A percentile compares a stretch with the other conserved stretches of the same genome.
phyloP scores from a whole-genome alignment of 2,113 vertebrate genomes.

The Ranitomeya variabilis region DNA sequence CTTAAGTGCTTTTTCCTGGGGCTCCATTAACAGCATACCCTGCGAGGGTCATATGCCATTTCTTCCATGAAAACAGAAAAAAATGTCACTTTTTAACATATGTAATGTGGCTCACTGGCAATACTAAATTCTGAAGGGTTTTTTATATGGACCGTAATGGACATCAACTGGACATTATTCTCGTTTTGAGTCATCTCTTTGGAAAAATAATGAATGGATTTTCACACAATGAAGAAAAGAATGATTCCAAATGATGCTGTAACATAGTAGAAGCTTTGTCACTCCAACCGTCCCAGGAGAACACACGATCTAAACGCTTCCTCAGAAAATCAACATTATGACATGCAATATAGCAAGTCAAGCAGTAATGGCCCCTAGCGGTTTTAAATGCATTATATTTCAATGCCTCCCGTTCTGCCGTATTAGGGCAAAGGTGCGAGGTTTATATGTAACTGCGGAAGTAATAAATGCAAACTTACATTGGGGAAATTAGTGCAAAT shows the following conservation, averaged over 20 bases:
- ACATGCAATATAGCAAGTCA: constrained; percentile 42
- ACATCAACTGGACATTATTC: constrained; percentile 1
- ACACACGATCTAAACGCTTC: neutral
- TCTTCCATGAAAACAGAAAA: neutral
- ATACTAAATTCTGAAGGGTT: neutral
- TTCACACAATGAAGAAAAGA: neutral
- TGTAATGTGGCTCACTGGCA: neutral
- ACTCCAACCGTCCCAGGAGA: constrained; percentile 1
- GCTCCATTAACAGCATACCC: constrained; percentile 8
- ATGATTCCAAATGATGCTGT: neutral
- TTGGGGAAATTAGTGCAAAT: constrained; percentile 19
- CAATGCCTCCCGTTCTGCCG: neutral
- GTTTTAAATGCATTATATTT: constrained; percentile 12
- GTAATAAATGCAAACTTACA: constrained; percentile 37
- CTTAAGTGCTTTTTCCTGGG: constrained; percentile 11
- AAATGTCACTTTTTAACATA: neutral
- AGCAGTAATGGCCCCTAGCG: neutral
- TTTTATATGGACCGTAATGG: neutral
- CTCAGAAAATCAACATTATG: constrained; percentile 5
- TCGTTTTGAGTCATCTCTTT: neutral
- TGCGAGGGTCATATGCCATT: neutral
- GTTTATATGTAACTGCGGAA: neutral
- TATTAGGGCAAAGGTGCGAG: constrained; percentile 8
- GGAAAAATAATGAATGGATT: neutral
- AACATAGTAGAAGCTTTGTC: neutral